Percentiles rank a stretch among this genome's conserved stretches.
Conservation (phyloP, 2,888 invertebrate species). For the Selenia dentaria region DNA sequence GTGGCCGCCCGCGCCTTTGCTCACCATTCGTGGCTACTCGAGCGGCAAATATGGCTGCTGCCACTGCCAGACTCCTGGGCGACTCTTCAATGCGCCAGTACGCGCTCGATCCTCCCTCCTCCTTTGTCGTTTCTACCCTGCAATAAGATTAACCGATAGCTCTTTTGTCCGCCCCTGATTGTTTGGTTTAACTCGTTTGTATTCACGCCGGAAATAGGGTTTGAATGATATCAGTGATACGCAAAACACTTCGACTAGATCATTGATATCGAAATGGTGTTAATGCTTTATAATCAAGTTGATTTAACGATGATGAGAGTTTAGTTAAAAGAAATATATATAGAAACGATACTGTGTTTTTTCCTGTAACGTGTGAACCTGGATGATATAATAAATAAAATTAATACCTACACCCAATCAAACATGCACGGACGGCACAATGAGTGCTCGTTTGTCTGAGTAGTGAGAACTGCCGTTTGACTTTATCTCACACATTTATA, state of each 20-base stretch:
- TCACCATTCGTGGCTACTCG: conserved; percentile 61
- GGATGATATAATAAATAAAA: too few relatives aligned
- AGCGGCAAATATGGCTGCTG: conserved; percentile 77
- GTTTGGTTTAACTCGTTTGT: conserved; percentile 71
- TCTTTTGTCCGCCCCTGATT: conserved; percentile 70
- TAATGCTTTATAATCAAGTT: too few relatives aligned
- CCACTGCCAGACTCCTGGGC: conserved; percentile 70
- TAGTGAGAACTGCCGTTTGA: too few relatives aligned
- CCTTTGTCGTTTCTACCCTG: conserved; percentile 58
- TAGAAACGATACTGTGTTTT: too few relatives aligned
- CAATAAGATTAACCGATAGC: conserved; percentile 71
- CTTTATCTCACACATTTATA: too few relatives aligned
- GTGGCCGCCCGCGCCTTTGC: conserved; percentile 47
- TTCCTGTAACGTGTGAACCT: too few relatives aligned
- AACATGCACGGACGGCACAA: too few relatives aligned
- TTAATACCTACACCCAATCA: too few relatives aligned
- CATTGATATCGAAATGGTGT: not conserved
- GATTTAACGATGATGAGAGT: too few relatives aligned
- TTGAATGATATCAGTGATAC: conserved; percentile 8
- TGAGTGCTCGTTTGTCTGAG: too few relatives aligned
- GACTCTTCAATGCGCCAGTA: conserved; percentile 50
- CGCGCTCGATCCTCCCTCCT: conserved; percentile 38
- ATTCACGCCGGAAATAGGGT: conserved; percentile 30
- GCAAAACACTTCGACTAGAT: conserved; percentile 20
- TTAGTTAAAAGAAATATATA: too few relatives aligned